Base-by-base conservation (phyloP, 2,113 vertebrate species). In the Callopanchax toddi region DNA sequence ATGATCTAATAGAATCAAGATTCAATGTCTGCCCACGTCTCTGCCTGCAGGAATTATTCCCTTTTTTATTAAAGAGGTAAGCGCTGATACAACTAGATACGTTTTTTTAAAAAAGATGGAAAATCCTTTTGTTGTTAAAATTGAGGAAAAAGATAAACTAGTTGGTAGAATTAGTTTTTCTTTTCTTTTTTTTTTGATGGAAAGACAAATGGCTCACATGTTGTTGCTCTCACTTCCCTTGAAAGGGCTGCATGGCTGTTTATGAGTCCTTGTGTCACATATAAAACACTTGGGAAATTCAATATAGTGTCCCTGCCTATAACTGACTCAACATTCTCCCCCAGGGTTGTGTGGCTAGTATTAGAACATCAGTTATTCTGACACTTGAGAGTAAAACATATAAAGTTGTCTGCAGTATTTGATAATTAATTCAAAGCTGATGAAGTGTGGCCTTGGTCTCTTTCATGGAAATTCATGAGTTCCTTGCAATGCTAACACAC, bases 361-460 rank as follows among this genome's bases (percentile, higher is more conserved):
- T 87, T 87, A 82, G 81, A 58, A 76, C 78, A 89, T 82, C 84
- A 76, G 50, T 86, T 89, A 89, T 83, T 71, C 73, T 88, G 87
- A 80, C 78, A 82, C 71, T 71, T 55, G 44, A 69, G 74, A 85
- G 71, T 84, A 79, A 83, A 86, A 82, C 54, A 18, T 78, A 85
- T 82, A 73, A 84, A 84, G 54, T 51, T 51, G 25, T 81, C 82
- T 74, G 78, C 71, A 73, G 81, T 85, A 82, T 86, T 78, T 89
- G 81, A 87, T 89, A 84, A 87, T 87, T 73, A 86, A 84, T 86
- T 86, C 83, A 84, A 65, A 80, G 71, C 80, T 71, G 76, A 85
- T 76, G 60, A 67, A 84, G 67, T 58, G 71, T 40, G 67, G 80
- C 83, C 74, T 72, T 61, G 71, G 62, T 44, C 17, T 83, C 61